Evolutionary conservation across 92 coral and sea anemone species (phyloP), one percentile per base, ranked within the genome.

Genomic region (Epizoanthus ramosus): DNA sequence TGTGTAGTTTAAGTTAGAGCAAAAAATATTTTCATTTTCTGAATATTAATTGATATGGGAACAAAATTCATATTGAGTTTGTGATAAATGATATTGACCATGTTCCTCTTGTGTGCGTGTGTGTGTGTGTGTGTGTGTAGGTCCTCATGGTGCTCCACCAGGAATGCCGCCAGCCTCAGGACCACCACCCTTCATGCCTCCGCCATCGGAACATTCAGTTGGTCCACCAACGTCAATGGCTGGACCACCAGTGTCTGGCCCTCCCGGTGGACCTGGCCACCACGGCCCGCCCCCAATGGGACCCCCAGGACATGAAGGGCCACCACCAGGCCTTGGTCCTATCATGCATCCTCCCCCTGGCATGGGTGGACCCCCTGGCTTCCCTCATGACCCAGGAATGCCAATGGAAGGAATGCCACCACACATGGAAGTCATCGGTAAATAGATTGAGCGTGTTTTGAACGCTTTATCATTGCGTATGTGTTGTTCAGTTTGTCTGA

Each of bases 351-450:
- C 96, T 72, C 92, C 92, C 83, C 95, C 91, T 33, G 93, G 86
- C 13, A 85, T 89, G 92, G 92, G 83, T 52, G 86, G 89, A 25
- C 92, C 90, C 33, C 93, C 88, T 71, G 92, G 91, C 59, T 90
- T 94, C 79, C 94, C 92, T 9, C 94, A 86, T 19, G 95, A 94
- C 54, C 85, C 85, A 88, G 92, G 91, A 84, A 80, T 95, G 66
- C 98, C 97, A 4, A 93, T 87, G 6, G 98, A 95, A 33, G 99
- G 95, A 45, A 88, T 96, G 91, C 98, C 91, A 18, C 99, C 91
- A 10, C 93, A 88, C 15, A 84, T 89, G 90, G 98, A 95, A 69
- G 85, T 86, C 15, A 72, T 86, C 89, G 93, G 98, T 89, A 75
- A 89, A 88, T 83, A 21, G 14, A 37, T 37, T 10, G 69, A 60